Evolutionary conservation across 2,888 invertebrate genomes (phyloP), one percentile per base, ranked within the genome.

Genomic region (Dicycla oo): DNA sequence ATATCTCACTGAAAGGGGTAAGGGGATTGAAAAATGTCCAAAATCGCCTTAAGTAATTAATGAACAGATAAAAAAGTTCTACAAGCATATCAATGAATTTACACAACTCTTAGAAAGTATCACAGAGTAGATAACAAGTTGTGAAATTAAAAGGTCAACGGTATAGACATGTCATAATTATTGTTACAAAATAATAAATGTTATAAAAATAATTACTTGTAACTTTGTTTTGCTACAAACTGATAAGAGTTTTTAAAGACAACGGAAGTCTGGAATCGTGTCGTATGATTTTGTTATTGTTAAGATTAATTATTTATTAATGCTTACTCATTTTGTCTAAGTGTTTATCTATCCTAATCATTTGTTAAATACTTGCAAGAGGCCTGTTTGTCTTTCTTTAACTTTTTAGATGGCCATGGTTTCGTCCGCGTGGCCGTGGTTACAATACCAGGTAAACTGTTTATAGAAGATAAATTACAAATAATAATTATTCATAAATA

Each of bases 101-200:
- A 74, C 68, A 23, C 68, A 78, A 78, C 40, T 26, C n/a, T 10
- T 51, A 56, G 73, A 82, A 74, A 82, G 65, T 74, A 56, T 56
- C 15, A 68, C 70, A 63, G 11, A 13, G 1, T 11, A 47, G 79
- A 82, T 81, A 82, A 63, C 3, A 18, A 26, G 23, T 78, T 78
- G 70, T 53, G 82, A 65, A 70, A 78, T 63, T 47, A 51, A 38
- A 38, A 34, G 79, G 65, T 62, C 68, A 62, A 62, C 11, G n/a
- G 30, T 20, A 15, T 2, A 56, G 20, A n/a, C 11, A 20, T 58
- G 13, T n/a, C 2, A 34, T 15, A 57, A 15, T 66, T 34, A 56
- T 51, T 73, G 43, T 67, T 67, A 61, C 49, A 57, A 67, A 64
- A 73, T 67, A 40, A 53, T 66, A 47, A 65, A 30, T 23, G 7